Evolutionary conservation across 1,140 invertebrate genomes (phyloP).

Genomic region (Bicyclus anynana): DNA sequence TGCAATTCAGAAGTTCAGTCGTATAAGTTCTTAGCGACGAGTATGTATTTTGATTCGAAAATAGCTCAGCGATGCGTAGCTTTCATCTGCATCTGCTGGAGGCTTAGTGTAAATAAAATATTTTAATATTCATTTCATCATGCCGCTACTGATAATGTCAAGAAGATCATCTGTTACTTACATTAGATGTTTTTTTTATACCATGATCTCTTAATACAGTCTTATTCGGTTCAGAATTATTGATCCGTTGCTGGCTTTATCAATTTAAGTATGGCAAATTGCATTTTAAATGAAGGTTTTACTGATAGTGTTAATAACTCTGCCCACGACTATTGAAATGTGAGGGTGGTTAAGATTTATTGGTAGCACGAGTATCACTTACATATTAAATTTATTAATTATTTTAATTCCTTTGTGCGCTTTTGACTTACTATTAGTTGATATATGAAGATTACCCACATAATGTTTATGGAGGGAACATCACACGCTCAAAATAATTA

Average conservation of each 20-base stretch:
- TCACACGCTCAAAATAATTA: no score
- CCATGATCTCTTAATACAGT: conserved; percentile 20
- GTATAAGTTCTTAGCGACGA: no score
- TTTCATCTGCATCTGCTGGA: background rate
- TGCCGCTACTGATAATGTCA: conserved; percentile 39
- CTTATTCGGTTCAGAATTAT: conserved; percentile 22
- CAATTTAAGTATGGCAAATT: conserved; percentile 22
- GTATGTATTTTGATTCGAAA: no score
- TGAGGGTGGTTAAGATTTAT: background rate
- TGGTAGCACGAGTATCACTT: no score
- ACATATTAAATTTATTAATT: no score
- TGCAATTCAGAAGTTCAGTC: no score
- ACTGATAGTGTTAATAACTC: conserved; percentile 1
- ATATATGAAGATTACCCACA: no score
- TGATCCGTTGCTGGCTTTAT: conserved; percentile 17
- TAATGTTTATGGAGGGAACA: no score
- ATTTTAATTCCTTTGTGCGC: no score
- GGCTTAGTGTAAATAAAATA: background rate
- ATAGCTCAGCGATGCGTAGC: background rate
- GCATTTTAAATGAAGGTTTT: conserved; percentile 8
- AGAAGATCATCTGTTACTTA: conserved; percentile 22
- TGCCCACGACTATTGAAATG: background rate
- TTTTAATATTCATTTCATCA: conserved; percentile 43
- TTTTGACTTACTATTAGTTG: no score
- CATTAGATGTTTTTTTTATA: conserved; percentile 24